Evolutionary conservation across 2,113 vertebrate genomes (phyloP).

Genomic region (Campylomormyrus numenius): DNA sequence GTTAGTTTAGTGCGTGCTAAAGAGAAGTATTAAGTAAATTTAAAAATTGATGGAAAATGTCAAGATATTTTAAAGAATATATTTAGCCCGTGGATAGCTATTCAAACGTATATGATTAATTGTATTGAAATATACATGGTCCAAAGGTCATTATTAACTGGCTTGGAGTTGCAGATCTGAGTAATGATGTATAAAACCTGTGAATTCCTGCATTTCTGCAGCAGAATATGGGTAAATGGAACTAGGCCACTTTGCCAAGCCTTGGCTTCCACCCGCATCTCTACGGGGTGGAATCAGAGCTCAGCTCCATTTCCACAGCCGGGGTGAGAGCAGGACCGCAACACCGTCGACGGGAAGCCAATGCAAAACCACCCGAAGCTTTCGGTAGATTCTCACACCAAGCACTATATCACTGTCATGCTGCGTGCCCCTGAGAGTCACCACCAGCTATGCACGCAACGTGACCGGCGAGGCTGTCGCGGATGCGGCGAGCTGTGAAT

Average conservation of each 20-base stretch:
- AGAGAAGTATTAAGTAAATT: neutral
- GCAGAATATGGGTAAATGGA: conserved; percentile 18
- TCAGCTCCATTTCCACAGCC: conserved; percentile 47
- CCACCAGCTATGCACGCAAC: conserved; percentile 42
- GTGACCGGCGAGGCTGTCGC: conserved; percentile 50
- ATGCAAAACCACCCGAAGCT: conserved; percentile 50
- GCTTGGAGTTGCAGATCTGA: neutral
- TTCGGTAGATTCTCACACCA: conserved; percentile 62
- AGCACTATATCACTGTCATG: conserved; percentile 79
- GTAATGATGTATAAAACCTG: neutral
- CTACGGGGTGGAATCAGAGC: conserved; percentile 29
- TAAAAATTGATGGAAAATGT: neutral
- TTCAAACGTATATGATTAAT: neutral
- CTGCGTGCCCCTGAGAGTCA: conserved; percentile 66
- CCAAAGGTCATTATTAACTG: neutral
- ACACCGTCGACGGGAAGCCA: conserved; percentile 26
- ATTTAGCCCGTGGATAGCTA: neutral
- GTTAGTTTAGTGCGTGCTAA: neutral
- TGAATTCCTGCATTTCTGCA: neutral
- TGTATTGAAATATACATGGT: neutral
- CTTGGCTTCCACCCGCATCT: neutral
- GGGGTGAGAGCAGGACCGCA: conserved; percentile 44
- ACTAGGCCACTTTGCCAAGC: conserved; percentile 28
- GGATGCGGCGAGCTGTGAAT: conserved; percentile 59
- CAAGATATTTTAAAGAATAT: neutral